phyloP scores from a whole-genome alignment of 2,888 invertebrate genomes.

The Portevinia maculata region DNA sequence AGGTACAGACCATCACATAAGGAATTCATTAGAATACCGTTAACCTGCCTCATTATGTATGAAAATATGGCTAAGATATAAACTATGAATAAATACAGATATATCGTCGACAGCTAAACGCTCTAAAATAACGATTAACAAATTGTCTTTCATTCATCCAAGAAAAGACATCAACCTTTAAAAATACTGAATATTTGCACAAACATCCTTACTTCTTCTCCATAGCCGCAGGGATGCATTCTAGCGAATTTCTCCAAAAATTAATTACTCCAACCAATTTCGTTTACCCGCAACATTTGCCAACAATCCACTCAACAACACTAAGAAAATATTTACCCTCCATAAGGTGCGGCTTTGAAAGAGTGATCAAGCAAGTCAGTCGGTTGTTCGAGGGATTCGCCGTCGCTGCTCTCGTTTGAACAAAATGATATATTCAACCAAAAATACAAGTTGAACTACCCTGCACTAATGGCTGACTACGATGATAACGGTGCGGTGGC shows the following conservation, averaged over 20 bases:
- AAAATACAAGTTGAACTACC: neutral
- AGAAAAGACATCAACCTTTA: neutral
- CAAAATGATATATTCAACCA: conserved; percentile 22
- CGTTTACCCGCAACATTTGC: neutral
- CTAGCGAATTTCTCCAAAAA: no score
- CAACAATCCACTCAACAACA: conserved; percentile 36
- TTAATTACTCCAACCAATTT: no score
- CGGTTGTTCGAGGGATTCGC: neutral
- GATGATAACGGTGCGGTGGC: conserved; percentile 52
- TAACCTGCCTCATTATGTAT: no score
- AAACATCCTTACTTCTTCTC: neutral
- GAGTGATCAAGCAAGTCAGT: conserved; percentile 9
- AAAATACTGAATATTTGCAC: conserved; percentile 37
- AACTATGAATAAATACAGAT: no score
- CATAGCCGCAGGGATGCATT: no score
- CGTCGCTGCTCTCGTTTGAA: neutral
- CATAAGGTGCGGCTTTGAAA: conserved; percentile 2
- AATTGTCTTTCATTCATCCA: conserved; percentile 28
- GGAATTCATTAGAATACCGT: no score
- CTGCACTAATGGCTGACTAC: conserved; percentile 30
- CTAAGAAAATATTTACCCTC: conserved; percentile 40
- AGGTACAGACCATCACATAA: no score
- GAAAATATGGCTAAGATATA: no score
- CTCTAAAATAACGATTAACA: neutral
- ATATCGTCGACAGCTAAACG: no score